These are phyloP conservation scores for Neotoxoptera formosana DNA, from an alignment of 1,140 invertebrate genomes.

Conservation along the genomic window DNA sequence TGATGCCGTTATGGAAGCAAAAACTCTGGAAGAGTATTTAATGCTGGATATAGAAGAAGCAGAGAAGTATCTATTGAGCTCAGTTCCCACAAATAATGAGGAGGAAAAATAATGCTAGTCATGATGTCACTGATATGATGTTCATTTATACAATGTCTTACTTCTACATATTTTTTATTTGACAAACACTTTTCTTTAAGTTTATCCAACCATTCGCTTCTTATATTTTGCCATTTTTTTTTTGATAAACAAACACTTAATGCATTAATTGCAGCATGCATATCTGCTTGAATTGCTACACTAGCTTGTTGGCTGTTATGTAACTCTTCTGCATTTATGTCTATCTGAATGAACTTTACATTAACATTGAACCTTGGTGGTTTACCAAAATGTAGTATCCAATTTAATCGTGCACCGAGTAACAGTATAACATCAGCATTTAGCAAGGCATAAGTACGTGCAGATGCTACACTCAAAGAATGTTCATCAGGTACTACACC, in stretches of 20 bases:
- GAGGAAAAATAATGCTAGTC: not conserved
- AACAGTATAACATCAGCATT: slow-evolving; percentile 89
- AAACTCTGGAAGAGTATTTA: not conserved
- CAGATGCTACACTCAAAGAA: slow-evolving; percentile 79
- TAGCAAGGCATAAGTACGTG: slow-evolving; percentile 84
- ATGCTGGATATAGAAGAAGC: not conserved
- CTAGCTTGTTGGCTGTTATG: slow-evolving; percentile 83
- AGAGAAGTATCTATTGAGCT: not conserved
- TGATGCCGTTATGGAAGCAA: too few relatives aligned
- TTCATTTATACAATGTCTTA: slow-evolving; percentile 59
- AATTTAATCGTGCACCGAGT: slow-evolving; percentile 91
- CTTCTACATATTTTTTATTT: slow-evolving; percentile 68
- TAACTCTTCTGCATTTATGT: slow-evolving; percentile 88
- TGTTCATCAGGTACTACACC: slow-evolving; percentile 88
- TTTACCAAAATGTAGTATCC: slow-evolving; percentile 96
- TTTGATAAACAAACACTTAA: slow-evolving; percentile 65
- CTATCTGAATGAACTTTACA: slow-evolving; percentile 93
- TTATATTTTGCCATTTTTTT: slow-evolving; percentile 64
- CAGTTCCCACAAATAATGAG: not conserved
- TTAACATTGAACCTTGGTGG: slow-evolving; percentile 82
- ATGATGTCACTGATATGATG: too few relatives aligned
- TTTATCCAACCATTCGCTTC: slow-evolving; percentile 70
- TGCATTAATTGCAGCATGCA: slow-evolving; percentile 73
- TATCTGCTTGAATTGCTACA: slow-evolving; percentile 82
- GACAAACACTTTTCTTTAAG: slow-evolving; percentile 67